Conservation (phyloP, 2,888 invertebrate genomes). For the Aleiodes leptofemur region DNA sequence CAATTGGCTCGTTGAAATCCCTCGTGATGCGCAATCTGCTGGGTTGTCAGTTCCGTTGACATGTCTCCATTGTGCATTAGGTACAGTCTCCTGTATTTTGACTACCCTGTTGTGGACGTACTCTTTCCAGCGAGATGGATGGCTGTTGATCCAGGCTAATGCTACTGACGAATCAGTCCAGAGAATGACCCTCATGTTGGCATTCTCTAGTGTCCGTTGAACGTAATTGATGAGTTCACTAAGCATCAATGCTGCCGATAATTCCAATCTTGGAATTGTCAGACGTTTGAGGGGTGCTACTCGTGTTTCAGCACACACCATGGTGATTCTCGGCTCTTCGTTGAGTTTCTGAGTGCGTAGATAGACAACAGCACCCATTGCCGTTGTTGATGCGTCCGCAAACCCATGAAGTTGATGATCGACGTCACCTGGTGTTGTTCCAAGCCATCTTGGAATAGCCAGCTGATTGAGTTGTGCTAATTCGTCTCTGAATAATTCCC, state of each 20-base stretch:
- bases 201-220: not conserved
- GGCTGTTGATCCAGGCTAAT: conserved; percentile 53
- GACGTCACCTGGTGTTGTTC: conserved; percentile 56
- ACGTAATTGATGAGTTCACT: not conserved
- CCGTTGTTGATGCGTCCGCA: conserved; percentile 43
- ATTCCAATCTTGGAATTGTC: not conserved
- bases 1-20: conserved; percentile 40
- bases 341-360: not conserved
- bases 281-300: not conserved
- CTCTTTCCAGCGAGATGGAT: conserved; percentile 56
- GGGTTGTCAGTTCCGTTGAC: conserved; percentile 56
- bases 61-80: conserved; percentile 55
- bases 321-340: not conserved
- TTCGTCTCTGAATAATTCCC: too few relatives aligned
- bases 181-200: conserved; percentile 13
- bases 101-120: conserved; percentile 60
- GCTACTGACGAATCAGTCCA: conserved; percentile 59
- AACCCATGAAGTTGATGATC: conserved; percentile 39
- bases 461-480: too few relatives aligned
- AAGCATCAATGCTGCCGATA: not conserved
- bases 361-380: conserved; percentile 40
- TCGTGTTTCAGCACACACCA: not conserved
- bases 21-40: conserved; percentile 61
- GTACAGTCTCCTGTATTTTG: conserved; percentile 54
- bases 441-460: conserved; percentile 45